Evolutionary conservation across 2,888 invertebrate species (phyloP).

Genomic region (Drosophila neotestacea): DNA sequence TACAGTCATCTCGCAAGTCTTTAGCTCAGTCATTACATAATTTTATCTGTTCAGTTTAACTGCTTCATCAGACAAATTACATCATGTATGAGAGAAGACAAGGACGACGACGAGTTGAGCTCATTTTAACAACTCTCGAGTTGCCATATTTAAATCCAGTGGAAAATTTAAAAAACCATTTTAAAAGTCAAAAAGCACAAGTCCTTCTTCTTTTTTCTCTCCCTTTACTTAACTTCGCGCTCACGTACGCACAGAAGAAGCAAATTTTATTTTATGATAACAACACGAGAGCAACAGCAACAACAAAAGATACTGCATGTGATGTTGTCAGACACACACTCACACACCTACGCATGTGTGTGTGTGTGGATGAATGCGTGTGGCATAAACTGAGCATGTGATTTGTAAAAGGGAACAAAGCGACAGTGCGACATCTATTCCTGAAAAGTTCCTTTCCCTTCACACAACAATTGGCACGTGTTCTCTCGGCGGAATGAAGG

Average conservation of each 20-base stretch:
- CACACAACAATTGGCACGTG: slow-evolving; percentile 62
- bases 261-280: slow-evolving; percentile 72
- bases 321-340: slow-evolving; percentile 48
- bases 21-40: slow-evolving; percentile 16
- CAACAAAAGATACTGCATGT: slow-evolving; percentile 39
- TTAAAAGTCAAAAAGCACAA: slow-evolving; percentile 54
- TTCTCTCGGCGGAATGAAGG: slow-evolving; percentile 31
- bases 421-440: slow-evolving; percentile 44
- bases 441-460: slow-evolving; percentile 10
- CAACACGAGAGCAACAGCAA: slow-evolving; percentile 42
- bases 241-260: slow-evolving; percentile 62
- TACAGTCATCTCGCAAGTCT: slow-evolving; percentile 1
- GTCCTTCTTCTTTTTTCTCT: background rate
- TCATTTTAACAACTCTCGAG: slow-evolving; percentile 53
- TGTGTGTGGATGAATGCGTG: slow-evolving; percentile 1
- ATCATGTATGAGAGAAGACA: slow-evolving; percentile 12
- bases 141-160: slow-evolving; percentile 57
- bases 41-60: slow-evolving; percentile 22
- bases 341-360: slow-evolving; percentile 19
- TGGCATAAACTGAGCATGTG: slow-evolving; percentile 65
- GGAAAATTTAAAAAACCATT: slow-evolving; percentile 42
- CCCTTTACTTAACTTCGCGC: background rate
- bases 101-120: slow-evolving; percentile 26
- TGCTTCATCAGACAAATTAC: slow-evolving; percentile 56
- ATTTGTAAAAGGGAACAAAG: slow-evolving; percentile 68